Base-by-base conservation (phyloP, 2,113 vertebrate species). In the Cichladusa arquata region DNA sequence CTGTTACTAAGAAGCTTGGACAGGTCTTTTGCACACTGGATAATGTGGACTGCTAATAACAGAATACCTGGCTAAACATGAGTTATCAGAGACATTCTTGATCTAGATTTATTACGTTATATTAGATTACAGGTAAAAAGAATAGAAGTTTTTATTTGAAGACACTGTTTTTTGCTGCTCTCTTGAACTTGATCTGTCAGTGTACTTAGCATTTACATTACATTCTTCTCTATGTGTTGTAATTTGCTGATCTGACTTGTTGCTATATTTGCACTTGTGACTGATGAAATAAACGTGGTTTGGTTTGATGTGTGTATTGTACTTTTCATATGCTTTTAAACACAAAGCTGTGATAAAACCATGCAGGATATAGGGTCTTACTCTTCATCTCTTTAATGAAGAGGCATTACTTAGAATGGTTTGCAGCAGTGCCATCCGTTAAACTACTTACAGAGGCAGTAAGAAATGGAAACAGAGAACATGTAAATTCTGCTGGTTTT, bases 281-380 rank as follows among this genome's bases (percentile, higher is more conserved):
- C 86, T 97, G 88, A 90, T 87, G 78, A 97, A 98, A 97, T 98
- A 98, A 98, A 98, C 76, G 95, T 96, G 93, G 84, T 93, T 96
- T 97, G 89, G 66, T 96, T 94, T 91, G 64, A 87, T 67, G 53
- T 2, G 7, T 67, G 24, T 70, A 18, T 91, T 95, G n/a, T 17
- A 81, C 42, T 51, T 87, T 79, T 86, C 20, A 22, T 42, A 38
- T 61, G 34, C 19, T 79, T 95, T 94, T 74, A 58, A 70, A 78
- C 56, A 73, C 56, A 85, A 54, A 85, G 42, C 36, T 74, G 69
- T 36, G 48, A 54, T 86, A 23, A 86, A 87, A 19, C 0, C 34
- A 11, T 1, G 2, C 34, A 79, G 90, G 67, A 44, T 69, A 11
- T 5, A 65, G 19, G 3, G 0, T 70, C 64, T 70, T 70, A 16